phyloP scores from a whole-genome alignment of 2,888 invertebrate species.

The Metalampra italica region DNA sequence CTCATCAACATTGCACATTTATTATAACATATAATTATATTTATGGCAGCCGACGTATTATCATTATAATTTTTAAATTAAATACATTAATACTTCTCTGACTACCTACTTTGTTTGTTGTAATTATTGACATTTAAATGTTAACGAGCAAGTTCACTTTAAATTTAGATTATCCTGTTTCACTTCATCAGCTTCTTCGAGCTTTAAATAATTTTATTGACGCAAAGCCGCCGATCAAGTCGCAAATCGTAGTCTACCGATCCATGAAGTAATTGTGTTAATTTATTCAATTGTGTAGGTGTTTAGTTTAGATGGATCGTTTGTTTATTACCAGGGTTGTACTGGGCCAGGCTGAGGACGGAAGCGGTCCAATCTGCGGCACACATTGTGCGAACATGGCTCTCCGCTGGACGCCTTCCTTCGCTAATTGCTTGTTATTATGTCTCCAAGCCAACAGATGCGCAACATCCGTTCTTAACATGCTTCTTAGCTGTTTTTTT shows the following conservation, averaged over 20 bases:
- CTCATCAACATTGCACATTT: conserved; percentile 53
- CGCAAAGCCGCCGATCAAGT: too few species aligned
- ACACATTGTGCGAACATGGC: conserved; percentile 72
- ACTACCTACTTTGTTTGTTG: background rate
- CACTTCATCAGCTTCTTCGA: too few species aligned
- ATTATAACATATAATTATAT: conserved; percentile 47
- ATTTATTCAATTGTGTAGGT: too few species aligned
- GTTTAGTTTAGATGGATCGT: too few species aligned
- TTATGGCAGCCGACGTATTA: conserved; percentile 29
- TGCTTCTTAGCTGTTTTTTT: conserved; percentile 29
- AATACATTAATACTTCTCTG: background rate
- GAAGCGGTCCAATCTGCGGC: conserved; percentile 61
- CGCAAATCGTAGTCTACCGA: too few species aligned
- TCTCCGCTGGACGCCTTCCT: conserved; percentile 43
- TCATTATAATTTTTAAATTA: conserved; percentile 2
- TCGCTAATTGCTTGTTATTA: conserved; percentile 73
- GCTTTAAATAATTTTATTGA: too few species aligned
- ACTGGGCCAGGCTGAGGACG: conserved; percentile 20
- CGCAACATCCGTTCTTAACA: conserved; percentile 67
- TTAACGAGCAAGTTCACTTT: too few species aligned
- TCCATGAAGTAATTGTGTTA: too few species aligned
- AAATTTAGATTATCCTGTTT: too few species aligned
- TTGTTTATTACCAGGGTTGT: background rate
- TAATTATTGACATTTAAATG: background rate
- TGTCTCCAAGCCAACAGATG: conserved; percentile 71